A percentile compares a stretch with the other conserved stretches of the same genome.
These are phyloP conservation scores for Periplaneta americana DNA, from an alignment of 1,140 invertebrate genomes.

Conservation along the genomic window DNA sequence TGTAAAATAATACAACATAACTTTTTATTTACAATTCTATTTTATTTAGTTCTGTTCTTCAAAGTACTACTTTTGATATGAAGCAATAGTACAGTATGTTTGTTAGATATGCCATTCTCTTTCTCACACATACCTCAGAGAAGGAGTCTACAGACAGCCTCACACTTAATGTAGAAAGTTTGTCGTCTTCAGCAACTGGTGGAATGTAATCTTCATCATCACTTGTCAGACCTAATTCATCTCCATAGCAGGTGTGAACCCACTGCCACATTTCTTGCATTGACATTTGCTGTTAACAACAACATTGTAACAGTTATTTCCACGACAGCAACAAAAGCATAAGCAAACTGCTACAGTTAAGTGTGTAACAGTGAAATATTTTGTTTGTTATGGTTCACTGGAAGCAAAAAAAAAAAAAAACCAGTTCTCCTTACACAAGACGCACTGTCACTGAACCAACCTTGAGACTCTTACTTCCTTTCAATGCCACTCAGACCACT, in stretches of 20 bases:
- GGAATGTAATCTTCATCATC: conserved; percentile 86
- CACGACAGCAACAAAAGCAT: background rate
- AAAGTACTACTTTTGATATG: too few relatives aligned
- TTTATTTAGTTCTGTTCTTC: too few relatives aligned
- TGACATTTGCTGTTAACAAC: conserved; percentile 63
- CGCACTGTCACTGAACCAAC: too few relatives aligned
- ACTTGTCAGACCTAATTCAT: conserved; percentile 85
- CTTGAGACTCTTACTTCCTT: too few relatives aligned
- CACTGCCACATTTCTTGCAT: conserved; percentile 86
- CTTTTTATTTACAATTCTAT: too few relatives aligned
- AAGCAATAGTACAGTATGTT: too few relatives aligned
- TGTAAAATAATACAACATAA: too few relatives aligned
- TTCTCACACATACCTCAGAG: conserved; percentile 38
- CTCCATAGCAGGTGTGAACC: conserved; percentile 87
- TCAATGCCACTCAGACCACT: too few relatives aligned
- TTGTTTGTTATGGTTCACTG: background rate
- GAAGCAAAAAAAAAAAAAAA: background rate
- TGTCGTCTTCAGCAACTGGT: conserved; percentile 44
- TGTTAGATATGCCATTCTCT: too few relatives aligned
- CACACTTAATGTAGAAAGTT: conserved; percentile 37
- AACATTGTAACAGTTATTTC: background rate
- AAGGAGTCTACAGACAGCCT: conserved; percentile 49
- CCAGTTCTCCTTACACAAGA: background rate
- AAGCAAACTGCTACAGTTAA: background rate
- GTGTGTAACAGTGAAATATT: background rate